Evolutionary conservation across 2,888 invertebrate species (phyloP).

Genomic region (Acleris laterana): DNA sequence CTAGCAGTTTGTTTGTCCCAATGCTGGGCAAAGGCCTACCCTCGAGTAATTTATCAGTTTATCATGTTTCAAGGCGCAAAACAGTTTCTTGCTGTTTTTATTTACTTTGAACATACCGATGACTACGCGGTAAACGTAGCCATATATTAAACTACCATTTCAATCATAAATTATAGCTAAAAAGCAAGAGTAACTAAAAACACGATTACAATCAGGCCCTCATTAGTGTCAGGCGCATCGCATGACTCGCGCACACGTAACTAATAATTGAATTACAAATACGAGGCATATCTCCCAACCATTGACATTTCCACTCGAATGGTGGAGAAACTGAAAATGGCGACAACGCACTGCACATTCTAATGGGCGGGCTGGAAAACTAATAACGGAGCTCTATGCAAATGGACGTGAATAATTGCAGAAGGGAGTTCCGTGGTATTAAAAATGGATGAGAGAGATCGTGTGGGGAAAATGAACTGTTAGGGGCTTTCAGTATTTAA

Average conservation of each 20-base stretch:
- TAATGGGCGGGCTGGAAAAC: conserved; percentile 6
- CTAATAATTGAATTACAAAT: conserved; percentile 30
- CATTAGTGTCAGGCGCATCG: conserved; percentile 1
- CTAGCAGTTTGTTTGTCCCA: no score
- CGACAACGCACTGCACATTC: conserved; percentile 51
- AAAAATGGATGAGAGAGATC: not conserved
- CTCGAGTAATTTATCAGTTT: no score
- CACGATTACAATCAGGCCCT: not conserved
- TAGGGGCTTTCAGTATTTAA: no score
- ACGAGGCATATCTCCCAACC: conserved; percentile 41
- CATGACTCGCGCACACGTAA: conserved; percentile 23
- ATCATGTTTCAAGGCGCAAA: no score
- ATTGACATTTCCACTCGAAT: conserved; percentile 59
- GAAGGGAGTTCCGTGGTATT: conserved; percentile 1
- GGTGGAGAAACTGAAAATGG: conserved; percentile 66
- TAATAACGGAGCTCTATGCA: not conserved
- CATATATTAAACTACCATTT: not conserved
- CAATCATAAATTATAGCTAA: not conserved
- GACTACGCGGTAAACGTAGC: not conserved
- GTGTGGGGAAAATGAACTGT: not conserved
- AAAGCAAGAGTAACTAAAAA: not conserved
- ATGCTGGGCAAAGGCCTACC: no score
- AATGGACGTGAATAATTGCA: not conserved
- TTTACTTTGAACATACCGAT: no score
- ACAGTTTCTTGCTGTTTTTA: no score